These are phyloP conservation scores for Emys orbicularis DNA, from an alignment of 2,797 vertebrate genomes.

Conservation along the genomic window DNA sequence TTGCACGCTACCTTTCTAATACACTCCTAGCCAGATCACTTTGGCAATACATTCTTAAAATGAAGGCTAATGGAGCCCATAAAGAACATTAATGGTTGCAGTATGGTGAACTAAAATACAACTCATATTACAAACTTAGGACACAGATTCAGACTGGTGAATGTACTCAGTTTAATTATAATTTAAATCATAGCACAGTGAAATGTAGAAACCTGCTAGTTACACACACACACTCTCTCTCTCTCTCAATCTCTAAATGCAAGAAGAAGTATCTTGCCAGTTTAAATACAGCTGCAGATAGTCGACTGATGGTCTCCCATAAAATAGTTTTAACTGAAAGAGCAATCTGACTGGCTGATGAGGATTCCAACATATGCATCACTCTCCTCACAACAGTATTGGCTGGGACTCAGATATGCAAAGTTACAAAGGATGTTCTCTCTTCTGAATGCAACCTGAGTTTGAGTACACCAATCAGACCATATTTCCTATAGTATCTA, in stretches of 20 bases:
- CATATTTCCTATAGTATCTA: not conserved
- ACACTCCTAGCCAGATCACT: not conserved
- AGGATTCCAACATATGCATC: not conserved
- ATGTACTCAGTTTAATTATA: slow-evolving; percentile 20
- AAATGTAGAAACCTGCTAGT: not conserved
- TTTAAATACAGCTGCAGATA: not conserved
- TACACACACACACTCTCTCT: not conserved
- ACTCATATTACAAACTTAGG: slow-evolving; percentile 31
- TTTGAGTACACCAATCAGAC: not conserved
- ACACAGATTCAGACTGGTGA: not conserved
- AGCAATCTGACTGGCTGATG: slow-evolving; percentile 1
- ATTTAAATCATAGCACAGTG: slow-evolving; percentile 15
- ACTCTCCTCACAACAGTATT: not conserved
- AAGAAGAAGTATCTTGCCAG: not conserved
- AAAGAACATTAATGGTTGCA: not conserved
- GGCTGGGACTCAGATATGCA: not conserved
- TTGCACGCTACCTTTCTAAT: not conserved
- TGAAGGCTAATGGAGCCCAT: rapidly evolving
- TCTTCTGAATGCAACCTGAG: not conserved
- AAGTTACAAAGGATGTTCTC: not conserved
- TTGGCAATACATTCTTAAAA: rapidly evolving
- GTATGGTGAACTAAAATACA: not conserved
- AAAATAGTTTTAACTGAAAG: slow-evolving; percentile 2
- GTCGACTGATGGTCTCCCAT: slow-evolving; percentile 17
- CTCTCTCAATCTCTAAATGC: not conserved